These are phyloP conservation scores for Zonitis immaculata DNA, from an alignment of 2,888 invertebrate genomes.

Conservation along the genomic window DNA sequence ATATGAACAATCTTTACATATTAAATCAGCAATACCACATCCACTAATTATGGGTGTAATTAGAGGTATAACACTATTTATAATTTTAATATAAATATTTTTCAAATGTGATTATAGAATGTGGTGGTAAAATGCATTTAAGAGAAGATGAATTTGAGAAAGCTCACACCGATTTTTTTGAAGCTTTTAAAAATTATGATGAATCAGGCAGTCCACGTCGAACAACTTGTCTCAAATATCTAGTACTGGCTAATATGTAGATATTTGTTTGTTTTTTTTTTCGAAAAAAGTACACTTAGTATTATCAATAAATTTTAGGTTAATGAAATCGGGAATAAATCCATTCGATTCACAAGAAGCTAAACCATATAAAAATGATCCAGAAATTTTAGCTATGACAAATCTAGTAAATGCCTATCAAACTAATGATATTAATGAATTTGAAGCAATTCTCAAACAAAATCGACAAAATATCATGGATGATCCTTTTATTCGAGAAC, in stretches of 20 bases:
- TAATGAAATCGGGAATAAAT: conserved; percentile 94
- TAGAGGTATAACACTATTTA: too few relatives aligned
- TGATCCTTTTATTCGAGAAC: conserved; percentile 97
- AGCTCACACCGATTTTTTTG: conserved; percentile 99
- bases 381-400: conserved; percentile 99
- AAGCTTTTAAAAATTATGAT: conserved; percentile 99
- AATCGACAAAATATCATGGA: conserved; percentile 97
- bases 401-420: conserved; percentile 96
- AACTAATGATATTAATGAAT: conserved; percentile 97
- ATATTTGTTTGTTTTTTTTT: conserved; percentile 47
- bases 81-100: too few relatives aligned
- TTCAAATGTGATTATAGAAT: conserved; percentile 71
- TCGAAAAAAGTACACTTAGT: too few relatives aligned
- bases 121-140: conserved; percentile 99
- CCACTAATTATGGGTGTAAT: conserved; percentile 99
- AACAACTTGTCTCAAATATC: conserved; percentile 91
- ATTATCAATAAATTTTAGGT: not conserved
- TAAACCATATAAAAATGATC: conserved; percentile 98
- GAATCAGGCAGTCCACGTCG: conserved; percentile 95
- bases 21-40: conserved; percentile 99
- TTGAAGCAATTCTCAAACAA: conserved; percentile 91
- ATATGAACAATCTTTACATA: conserved; percentile 95
- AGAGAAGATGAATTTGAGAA: conserved; percentile 97
- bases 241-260: conserved; percentile 97
- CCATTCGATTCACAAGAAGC: conserved; percentile 99